Base-by-base conservation (phyloP, 1,140 invertebrate genomes). In the Delia radicum region DNA sequence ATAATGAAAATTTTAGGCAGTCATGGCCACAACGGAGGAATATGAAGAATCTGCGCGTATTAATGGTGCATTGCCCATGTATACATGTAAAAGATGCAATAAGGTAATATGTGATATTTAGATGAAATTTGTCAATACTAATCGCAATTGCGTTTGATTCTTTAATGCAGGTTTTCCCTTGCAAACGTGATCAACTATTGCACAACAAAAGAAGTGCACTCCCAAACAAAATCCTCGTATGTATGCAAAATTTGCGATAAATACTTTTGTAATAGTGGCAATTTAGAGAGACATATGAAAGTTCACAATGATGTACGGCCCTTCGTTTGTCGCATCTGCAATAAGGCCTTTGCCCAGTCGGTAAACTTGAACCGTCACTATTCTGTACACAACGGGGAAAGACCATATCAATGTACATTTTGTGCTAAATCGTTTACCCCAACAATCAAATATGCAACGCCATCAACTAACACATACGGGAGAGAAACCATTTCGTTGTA, bases 401-500 rank as follows among this genome's bases (percentile, higher is more conserved):
- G 84, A 73, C 85, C 84, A 74, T 86, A 82, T 79, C 79, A 80
- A 42, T 86, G 85, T 73, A 82, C 79, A 48, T 83, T 85, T 71
- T 86, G 85, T 80, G 80, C 82, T 62, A 86, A 86, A 79, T 82
- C 82, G 61, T 86, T 86, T 71, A 86, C 85, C 46, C n/a, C 85
- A 86, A 78, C 83, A 85, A 73, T 84, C 83, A 75, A 86, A 86
- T 77, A 82, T 86, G 82, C 85, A 83, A 63, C 84, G 84, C 61
- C 85, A 86, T 79, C 82, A 86, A 78, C 82, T 86, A 78, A 84
- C 80, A 79, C 85, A 86, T 76, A 86, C 85, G n/a, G 84, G 85
- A 37, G 83, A 85, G 73, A 85, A 86, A 72, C 85, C 85, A 63
- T 86, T 86, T 67, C 81, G 82, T 2, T 86, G 85, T 71, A 83